Conservation (phyloP, 2,888 invertebrate genomes). For the Cerastoderma edule region DNA sequence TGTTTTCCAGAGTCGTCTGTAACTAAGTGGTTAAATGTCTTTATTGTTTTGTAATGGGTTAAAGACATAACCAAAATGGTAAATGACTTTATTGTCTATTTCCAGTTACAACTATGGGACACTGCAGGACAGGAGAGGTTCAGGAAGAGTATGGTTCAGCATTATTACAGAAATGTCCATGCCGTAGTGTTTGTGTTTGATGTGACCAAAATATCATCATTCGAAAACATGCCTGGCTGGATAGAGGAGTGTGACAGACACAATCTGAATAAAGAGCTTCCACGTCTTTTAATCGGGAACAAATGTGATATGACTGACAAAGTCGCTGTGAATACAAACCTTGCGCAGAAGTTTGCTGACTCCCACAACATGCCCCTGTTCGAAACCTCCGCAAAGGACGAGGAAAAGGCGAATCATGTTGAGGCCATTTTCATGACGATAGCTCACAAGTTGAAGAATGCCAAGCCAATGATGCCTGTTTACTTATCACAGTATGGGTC, state of each 20-base stretch:
- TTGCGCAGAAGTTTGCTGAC: slow-evolving; percentile 87
- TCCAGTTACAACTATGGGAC: slow-evolving; percentile 90
- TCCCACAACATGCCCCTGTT: slow-evolving; percentile 89
- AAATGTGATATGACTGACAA: slow-evolving; percentile 88
- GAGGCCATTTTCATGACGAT: slow-evolving; percentile 93
- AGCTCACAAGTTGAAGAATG: slow-evolving; percentile 90
- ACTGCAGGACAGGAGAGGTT: slow-evolving; percentile 93
- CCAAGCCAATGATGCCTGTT: slow-evolving; percentile 86
- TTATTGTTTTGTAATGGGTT: no score
- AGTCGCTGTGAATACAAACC: slow-evolving; percentile 88
- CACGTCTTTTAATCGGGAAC: slow-evolving; percentile 91
- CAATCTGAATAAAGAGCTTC: slow-evolving; percentile 87
- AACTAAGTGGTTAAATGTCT: no score
- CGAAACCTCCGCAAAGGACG: slow-evolving; percentile 92
- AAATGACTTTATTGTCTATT: no score
- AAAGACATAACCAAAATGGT: no score
- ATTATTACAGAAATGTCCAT: slow-evolving; percentile 92
- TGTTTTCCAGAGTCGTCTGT: no score
- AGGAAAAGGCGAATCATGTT: slow-evolving; percentile 90
- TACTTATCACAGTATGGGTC: slow-evolving; percentile 63
- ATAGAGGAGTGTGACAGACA: slow-evolving; percentile 90
- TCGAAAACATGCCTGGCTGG: slow-evolving; percentile 89
- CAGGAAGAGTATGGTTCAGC: slow-evolving; percentile 91
- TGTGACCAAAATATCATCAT: slow-evolving; percentile 88
- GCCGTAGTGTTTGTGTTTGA: slow-evolving; percentile 95